Evolutionary conservation across 2,888 invertebrate genomes (phyloP).

Genomic region (Drosophila peninsularis): DNA sequence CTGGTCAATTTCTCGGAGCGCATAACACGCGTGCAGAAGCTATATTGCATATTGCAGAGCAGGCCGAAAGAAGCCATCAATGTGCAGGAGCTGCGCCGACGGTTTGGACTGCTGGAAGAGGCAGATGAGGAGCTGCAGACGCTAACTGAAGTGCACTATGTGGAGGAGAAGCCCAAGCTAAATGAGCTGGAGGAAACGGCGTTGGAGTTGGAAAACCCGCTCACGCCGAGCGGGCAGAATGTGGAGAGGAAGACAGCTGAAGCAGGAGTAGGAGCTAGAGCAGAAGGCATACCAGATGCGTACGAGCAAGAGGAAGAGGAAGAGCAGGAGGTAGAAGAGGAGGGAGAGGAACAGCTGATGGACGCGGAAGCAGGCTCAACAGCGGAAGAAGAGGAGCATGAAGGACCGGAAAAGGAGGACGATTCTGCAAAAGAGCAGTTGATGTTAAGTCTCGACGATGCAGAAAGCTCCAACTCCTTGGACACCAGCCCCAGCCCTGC

Average conservation of each 20-base stretch:
- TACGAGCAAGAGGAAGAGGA: neutral
- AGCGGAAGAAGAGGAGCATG: conserved; percentile 1
- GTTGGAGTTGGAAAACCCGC: conserved; percentile 61
- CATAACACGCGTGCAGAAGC: conserved; percentile 78
- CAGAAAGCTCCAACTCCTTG: conserved; percentile 24
- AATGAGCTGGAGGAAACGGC: conserved; percentile 46
- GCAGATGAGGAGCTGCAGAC: conserved; percentile 45
- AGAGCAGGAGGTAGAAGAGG: neutral
- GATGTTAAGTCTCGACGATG: conserved; percentile 46
- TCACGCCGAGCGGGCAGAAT: conserved; percentile 43
- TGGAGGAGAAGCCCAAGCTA: conserved; percentile 64
- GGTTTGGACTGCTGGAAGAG: conserved; percentile 64
- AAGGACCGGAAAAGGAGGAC: neutral
- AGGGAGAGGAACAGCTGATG: neutral
- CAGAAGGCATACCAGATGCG: neutral
- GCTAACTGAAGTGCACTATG: conserved; percentile 61
- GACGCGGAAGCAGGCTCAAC: neutral
- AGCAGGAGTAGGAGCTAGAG: neutral
- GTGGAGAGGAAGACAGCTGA: neutral
- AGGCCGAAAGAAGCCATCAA: conserved; percentile 30
- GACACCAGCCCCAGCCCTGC: neutral
- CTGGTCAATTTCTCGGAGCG: conserved; percentile 79
- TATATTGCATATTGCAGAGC: conserved; percentile 73
- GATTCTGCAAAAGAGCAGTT: conserved; percentile 21
- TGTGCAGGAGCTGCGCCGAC: conserved; percentile 54